Base-by-base conservation (phyloP, 2,888 invertebrate genomes). In the Cephus sareptanus region DNA sequence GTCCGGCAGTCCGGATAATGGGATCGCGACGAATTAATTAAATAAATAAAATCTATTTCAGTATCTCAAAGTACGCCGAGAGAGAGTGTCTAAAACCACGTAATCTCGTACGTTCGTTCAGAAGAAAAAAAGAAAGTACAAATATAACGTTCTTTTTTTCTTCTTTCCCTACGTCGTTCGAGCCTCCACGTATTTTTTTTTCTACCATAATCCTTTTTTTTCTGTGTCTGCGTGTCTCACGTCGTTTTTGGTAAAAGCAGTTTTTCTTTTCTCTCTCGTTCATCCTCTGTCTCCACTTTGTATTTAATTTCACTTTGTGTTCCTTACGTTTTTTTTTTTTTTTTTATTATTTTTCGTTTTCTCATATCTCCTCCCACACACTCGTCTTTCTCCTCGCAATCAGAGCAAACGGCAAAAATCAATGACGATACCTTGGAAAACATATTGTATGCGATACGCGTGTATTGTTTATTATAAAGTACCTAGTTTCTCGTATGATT, bases 361-460 rank as follows among this genome's bases (percentile, higher is more conserved):
- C 34, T 71, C 3, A 71, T 34, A 71, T 71, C 71, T 11, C 23
- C 56, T 56, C 56, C 71, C 11, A 30, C 11, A 71, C 71, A 34
- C 30, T 34, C 31, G 30, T 71, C 13, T 23, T 30, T 30, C 15
- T 33, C 31, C 71, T 71, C 11, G 83, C 81, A 81, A 82, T 80
- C 76, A 83, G 84, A 82, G 86, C 86, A 87, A 90, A 90, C 89
- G 90, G 89, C 91, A 91, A 90, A 91, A 91, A 90, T 89, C 90
- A 90, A 88, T 89, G 86, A 88, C 87, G 85, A 87, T 87, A 86
- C 86, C 85, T 73, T 87, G 89, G 87, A 89, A 56, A 90, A 88
- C 87, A 86, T 88, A 88, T 56, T 89, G 87, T 88, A 89, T 86
- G 86, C 87, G 87, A 87, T 90, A 90, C 89, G 88, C 89, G 87